Evolutionary conservation across 2,113 vertebrate species (phyloP), one percentile per base, ranked within the genome.

Genomic region (Pseudorasbora parva): DNA sequence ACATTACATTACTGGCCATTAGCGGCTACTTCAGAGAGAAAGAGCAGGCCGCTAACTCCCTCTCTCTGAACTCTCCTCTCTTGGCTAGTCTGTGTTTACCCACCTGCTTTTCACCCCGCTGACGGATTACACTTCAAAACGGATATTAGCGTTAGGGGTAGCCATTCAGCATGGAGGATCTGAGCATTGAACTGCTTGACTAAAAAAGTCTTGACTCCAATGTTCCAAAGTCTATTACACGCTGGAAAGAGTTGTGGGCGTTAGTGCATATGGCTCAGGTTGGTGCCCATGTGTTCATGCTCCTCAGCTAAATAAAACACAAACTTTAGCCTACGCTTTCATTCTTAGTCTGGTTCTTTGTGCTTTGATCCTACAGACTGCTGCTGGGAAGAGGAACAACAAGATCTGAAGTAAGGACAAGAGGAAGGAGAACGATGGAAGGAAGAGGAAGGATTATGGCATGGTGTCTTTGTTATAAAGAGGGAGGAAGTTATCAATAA

Each of bases 41-140:
- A 66, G 69, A 14, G 68, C 19, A 60, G 60, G 76, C 37, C 5
- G 66, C 76, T 81, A 84, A 88, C 66, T 62, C 85, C 68, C 66
- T 86, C 56, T 80, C 81, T 89, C 87, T 86, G 84, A 89, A 62
- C 41, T 64, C 37, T 64, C 57, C 64, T 21, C 59, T 64, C 41
- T 89, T 82, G 43, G 66, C 59, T 68, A 62, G 76, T 62, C 73
- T 68, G 62, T 75, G 82, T 84, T 86, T 84, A 88, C 81, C 86
- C 91, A 91, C 91, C 91, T 91, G 90, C 89, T 89, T 89, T 87
- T 88, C 85, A 89, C 81, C 69, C 84, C 89, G 90, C 82, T 78
- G 66, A 87, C 84, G 62, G 78, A 92, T 88, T 92, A 89, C 78
- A 78, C 68, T 84, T 88, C 78, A 89, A 84, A 56, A 10, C 69